Base-by-base conservation (phyloP, 92 coral and sea anemone genomes). In the Pocillopora grandis region DNA sequence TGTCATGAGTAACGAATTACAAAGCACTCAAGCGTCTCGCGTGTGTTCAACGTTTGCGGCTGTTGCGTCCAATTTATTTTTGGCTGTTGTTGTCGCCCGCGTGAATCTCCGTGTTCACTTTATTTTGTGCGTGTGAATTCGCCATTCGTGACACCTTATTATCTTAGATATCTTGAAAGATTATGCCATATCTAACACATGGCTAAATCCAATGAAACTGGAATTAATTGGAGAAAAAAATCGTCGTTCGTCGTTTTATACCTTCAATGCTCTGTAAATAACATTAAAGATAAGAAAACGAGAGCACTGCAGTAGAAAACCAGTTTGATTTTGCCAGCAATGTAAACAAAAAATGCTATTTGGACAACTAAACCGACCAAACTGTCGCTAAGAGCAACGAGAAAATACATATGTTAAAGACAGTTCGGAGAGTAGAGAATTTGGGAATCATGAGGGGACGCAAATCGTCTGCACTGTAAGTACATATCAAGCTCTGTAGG, bases 141-240 rank as follows among this genome's bases (percentile, higher is more conserved):
- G 27, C 0, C 27, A 27, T 27, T 27, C 27, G 27, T 27, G 27
- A 27, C 27, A 27, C 27, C 1, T 27, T 27, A 27, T 27, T 27
- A 27, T 27, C 27, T 27, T 27, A 27, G 27, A 27, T 27, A 27
- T 59, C 9, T 55, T 77, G 70, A 80, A 58, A 78, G 21, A 71
- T 60, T 63, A 63, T 20, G 71, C 79, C 11, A 49, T 49, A 57
- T 85, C 79, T 11, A 85, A 71, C 15, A 85, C 52, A 13, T 78
- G 89, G 11, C 72, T 68, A 12, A 56, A 78, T 6, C 89, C 79
- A 66, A 85, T 85, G 19, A 85, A 10, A 58, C 49, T 84, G 0
- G 89, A 78, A 13, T 70, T 84, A 58, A 79, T 60, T 78, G 89
- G 89, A 21, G 84, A 52, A 49, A 85, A 85, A 62, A 85, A 85